Conservation (phyloP, 2,888 invertebrate genomes). For the Drosophila niveifrons region DNA sequence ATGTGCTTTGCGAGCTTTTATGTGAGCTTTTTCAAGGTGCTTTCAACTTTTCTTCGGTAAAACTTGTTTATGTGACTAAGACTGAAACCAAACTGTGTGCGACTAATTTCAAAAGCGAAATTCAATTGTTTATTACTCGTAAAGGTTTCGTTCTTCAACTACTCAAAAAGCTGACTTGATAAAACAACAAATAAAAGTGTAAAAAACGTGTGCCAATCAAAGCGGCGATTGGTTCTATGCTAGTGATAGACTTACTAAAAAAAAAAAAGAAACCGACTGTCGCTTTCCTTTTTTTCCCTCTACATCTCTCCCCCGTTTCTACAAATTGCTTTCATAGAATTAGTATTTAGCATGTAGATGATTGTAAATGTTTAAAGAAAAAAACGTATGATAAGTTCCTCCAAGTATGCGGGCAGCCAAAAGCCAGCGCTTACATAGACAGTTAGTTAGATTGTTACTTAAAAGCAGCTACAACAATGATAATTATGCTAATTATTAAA, state of each 20-base stretch:
- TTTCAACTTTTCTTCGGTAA: slow-evolving; percentile 15
- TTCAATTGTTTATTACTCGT: slow-evolving; percentile 21
- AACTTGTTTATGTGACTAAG: slow-evolving; percentile 44
- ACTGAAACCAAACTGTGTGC: slow-evolving; percentile 61
- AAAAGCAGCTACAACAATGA: slow-evolving; percentile 49
- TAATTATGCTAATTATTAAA: slow-evolving; percentile 21
- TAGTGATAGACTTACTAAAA: slow-evolving; percentile 73
- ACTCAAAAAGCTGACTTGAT: slow-evolving; percentile 31
- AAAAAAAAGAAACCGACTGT: slow-evolving; percentile 5
- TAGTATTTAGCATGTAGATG: slow-evolving; percentile 58
- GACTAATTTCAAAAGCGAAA: slow-evolving; percentile 16
- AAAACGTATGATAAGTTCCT: slow-evolving; percentile 77
- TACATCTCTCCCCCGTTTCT: slow-evolving; percentile 10
- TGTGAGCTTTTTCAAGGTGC: background rate
- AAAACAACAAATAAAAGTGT: background rate
- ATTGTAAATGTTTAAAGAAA: slow-evolving; percentile 72
- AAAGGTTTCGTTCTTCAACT: slow-evolving; percentile 58
- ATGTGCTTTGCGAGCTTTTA: too few species aligned
- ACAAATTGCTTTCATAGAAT: slow-evolving; percentile 43
- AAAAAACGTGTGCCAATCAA: slow-evolving; percentile 30
- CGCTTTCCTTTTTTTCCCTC: slow-evolving; percentile 13
- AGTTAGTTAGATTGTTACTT: slow-evolving; percentile 55
- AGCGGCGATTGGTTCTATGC: slow-evolving; percentile 56
- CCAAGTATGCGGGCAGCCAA: slow-evolving; percentile 64
- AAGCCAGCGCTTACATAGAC: slow-evolving; percentile 52